Conservation (phyloP, 2,113 vertebrate genomes). For the Solea senegalensis region DNA sequence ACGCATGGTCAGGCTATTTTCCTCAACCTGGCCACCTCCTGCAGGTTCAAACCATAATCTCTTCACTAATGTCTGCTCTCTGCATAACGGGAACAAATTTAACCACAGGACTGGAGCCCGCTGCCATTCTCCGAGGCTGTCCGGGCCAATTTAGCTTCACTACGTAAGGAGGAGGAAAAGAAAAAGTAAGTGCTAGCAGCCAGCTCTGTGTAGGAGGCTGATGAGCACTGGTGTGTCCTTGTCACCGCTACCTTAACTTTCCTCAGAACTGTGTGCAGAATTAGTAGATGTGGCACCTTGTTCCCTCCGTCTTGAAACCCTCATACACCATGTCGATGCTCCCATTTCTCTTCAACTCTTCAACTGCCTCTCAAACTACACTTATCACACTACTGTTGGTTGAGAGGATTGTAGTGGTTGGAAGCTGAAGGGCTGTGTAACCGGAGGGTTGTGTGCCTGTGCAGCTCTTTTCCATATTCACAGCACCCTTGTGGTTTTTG, state of each 20-base stretch:
- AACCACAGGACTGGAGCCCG: conserved; percentile 9
- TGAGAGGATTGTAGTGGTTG: not conserved
- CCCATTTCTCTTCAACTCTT: conserved; percentile 13
- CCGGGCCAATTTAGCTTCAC: not conserved
- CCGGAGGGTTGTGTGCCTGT: conserved; percentile 3
- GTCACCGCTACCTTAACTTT: conserved; percentile 21
- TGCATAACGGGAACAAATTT: not conserved
- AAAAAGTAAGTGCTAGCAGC: conserved; percentile 7
- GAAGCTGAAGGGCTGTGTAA: conserved; percentile 11
- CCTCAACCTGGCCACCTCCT: not conserved
- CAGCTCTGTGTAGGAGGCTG: conserved; percentile 28
- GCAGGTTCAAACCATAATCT: conserved; percentile 1
- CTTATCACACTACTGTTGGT: not conserved
- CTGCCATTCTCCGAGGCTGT: conserved; percentile 11
- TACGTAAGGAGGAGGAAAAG: conserved; percentile 14
- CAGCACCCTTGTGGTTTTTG: not conserved
- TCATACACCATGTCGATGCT: conserved; percentile 2
- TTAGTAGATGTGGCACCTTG: conserved; percentile 40
- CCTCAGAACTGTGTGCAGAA: conserved; percentile 40
- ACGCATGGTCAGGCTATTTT: not conserved
- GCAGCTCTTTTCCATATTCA: conserved; percentile 2
- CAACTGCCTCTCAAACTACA: conserved; percentile 10
- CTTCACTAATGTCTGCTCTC: not conserved
- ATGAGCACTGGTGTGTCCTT: conserved; percentile 20
- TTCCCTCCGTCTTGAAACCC: not conserved